Percentiles rank a stretch among this genome's conserved stretches.
These are phyloP conservation scores for Acanthosepion pharaonis DNA, from an alignment of 2,888 invertebrate species.

Conservation along the genomic window DNA sequence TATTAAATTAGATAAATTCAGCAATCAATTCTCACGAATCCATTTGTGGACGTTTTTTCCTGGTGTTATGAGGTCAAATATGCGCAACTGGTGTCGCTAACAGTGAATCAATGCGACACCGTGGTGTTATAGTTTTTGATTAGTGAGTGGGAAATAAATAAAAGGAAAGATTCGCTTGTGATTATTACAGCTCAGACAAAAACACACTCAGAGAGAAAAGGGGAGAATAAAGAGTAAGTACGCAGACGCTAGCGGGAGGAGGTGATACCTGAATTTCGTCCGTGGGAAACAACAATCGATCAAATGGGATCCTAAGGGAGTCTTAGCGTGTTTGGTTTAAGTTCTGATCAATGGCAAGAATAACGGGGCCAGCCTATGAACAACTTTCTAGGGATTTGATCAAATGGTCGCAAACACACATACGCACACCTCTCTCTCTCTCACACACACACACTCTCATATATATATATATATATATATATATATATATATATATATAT, in stretches of 20 bases:
- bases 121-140: not conserved
- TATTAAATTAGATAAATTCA: no score
- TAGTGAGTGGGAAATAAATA: not conserved
- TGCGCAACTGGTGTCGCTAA: not conserved
- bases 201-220: not conserved
- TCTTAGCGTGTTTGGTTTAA: not conserved
- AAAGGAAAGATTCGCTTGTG: not conserved
- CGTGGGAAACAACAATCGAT: not conserved
- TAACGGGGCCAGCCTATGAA: not conserved
- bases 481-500: no score
- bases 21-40: no score
- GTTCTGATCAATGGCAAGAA: not conserved
- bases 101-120: not conserved
- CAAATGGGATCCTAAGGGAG: not conserved
- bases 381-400: not conserved
- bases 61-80: not conserved
- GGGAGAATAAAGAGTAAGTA: not conserved
- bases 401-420: not conserved
- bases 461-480: no score
- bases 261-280: not conserved
- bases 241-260: not conserved
- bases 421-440: not conserved
- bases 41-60: no score
- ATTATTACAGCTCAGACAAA: not conserved
- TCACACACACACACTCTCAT: no score